Evolutionary conservation across 2,888 invertebrate genomes (phyloP).

Genomic region (Ametastegia equiseti): DNA sequence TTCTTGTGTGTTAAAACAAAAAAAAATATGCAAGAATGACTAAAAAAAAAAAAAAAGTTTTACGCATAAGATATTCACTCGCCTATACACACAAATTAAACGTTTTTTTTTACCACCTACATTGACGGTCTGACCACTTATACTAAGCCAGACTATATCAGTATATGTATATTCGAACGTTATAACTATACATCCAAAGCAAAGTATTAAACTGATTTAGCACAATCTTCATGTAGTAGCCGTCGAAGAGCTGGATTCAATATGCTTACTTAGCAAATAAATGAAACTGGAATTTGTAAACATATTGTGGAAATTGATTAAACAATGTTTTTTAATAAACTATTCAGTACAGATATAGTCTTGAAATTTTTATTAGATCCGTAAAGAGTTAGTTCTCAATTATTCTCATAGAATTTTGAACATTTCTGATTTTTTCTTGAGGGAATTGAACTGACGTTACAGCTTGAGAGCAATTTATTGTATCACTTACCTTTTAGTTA

Average conservation of each 20-base stretch:
- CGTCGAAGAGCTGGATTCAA: neutral
- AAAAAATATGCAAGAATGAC: neutral
- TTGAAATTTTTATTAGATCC: no score
- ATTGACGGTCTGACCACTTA: neutral
- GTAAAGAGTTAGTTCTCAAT: no score
- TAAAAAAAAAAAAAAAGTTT: neutral
- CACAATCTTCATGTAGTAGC: slow-evolving; percentile 8
- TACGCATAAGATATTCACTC: neutral
- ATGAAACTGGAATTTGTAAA: slow-evolving; percentile 20
- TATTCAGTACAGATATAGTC: neutral
- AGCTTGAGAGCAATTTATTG: neutral
- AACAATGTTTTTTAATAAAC: neutral
- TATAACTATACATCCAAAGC: neutral
- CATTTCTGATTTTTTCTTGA: neutral
- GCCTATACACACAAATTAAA: neutral
- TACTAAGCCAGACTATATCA: neutral
- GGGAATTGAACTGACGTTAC: neutral
- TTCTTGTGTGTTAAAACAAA: neutral
- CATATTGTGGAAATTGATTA: neutral
- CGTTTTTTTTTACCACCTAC: neutral
- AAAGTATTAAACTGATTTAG: slow-evolving; percentile 6
- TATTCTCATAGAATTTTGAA: no score
- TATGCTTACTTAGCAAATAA: slow-evolving; percentile 33
- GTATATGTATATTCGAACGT: neutral
- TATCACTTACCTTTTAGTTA: slow-evolving; percentile 17